These are phyloP conservation scores for Notodonta dromedarius DNA, from an alignment of 2,888 invertebrate species.

Conservation along the genomic window DNA sequence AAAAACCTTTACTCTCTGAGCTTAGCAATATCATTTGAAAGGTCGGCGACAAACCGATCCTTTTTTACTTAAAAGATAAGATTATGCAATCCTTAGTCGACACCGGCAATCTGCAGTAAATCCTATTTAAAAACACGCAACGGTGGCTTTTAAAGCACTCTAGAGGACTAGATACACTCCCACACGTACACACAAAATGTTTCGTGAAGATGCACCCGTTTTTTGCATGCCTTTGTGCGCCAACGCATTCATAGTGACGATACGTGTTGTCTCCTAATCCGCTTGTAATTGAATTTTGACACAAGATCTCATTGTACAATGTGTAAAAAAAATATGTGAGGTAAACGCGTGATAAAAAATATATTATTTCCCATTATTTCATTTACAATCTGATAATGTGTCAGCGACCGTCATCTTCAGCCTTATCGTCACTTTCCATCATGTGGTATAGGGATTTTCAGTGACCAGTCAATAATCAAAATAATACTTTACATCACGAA, in stretches of 20 bases:
- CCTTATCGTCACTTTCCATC: no score
- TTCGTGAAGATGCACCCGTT: constrained; percentile 56
- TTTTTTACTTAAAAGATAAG: constrained; percentile 71
- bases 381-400: no score
- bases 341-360: constrained; percentile 1
- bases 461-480: no score
- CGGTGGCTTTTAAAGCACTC: constrained; percentile 74
- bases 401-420: not conserved
- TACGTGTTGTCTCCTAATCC: constrained; percentile 68
- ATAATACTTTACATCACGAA: constrained; percentile 4
- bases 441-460: no score
- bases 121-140: constrained; percentile 80
- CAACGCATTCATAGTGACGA: constrained; percentile 54
- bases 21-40: constrained; percentile 68
- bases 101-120: constrained; percentile 71
- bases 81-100: constrained; percentile 60
- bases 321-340: constrained; percentile 30
- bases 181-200: constrained; percentile 71
- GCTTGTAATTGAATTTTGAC: constrained; percentile 62
- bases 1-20: constrained; percentile 51
- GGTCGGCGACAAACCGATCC: constrained; percentile 55
- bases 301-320: constrained; percentile 39
- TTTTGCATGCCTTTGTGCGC: constrained; percentile 64
- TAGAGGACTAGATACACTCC: constrained; percentile 65
- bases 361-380: not conserved